Evolutionary conservation across 2,113 vertebrate genomes (phyloP).

Genomic region (Fregata magnificens): DNA sequence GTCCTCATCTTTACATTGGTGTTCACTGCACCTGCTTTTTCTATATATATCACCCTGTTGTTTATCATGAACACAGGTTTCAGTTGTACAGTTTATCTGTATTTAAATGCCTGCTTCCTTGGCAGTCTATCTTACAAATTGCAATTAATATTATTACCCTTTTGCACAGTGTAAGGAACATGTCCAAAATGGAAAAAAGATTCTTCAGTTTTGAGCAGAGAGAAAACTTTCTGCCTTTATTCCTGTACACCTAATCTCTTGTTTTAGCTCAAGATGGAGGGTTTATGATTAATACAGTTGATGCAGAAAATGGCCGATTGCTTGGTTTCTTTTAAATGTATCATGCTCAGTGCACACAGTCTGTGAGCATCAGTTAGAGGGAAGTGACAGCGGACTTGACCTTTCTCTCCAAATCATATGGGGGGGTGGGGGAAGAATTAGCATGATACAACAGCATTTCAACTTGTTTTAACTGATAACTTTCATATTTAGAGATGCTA

Average conservation of each 20-base stretch:
- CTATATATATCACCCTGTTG: background rate
- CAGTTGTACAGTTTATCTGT: background rate
- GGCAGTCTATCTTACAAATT: background rate
- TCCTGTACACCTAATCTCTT: constrained; percentile 24
- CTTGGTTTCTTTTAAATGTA: constrained; percentile 67
- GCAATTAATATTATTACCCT: background rate
- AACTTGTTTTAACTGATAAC: constrained; percentile 42
- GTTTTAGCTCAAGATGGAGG: constrained; percentile 73
- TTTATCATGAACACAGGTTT: background rate
- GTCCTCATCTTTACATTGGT: background rate
- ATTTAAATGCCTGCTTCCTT: background rate
- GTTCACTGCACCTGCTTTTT: background rate
- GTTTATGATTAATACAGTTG: constrained; percentile 67
- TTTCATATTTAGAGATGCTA: constrained; percentile 43
- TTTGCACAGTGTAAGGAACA: background rate
- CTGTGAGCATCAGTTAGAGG: constrained; percentile 71
- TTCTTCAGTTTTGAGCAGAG: background rate
- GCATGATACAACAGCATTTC: constrained; percentile 44
- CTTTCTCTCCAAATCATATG: constrained; percentile 65
- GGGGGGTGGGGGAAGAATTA: constrained; percentile 55
- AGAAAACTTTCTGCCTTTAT: constrained; percentile 16
- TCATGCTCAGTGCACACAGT: constrained; percentile 64
- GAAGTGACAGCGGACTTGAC: constrained; percentile 75
- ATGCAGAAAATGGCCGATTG: constrained; percentile 74
- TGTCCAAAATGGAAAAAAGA: background rate